These are phyloP conservation scores for Rhinogobius similis DNA, from an alignment of 2,113 vertebrate species.

Conservation along the genomic window DNA sequence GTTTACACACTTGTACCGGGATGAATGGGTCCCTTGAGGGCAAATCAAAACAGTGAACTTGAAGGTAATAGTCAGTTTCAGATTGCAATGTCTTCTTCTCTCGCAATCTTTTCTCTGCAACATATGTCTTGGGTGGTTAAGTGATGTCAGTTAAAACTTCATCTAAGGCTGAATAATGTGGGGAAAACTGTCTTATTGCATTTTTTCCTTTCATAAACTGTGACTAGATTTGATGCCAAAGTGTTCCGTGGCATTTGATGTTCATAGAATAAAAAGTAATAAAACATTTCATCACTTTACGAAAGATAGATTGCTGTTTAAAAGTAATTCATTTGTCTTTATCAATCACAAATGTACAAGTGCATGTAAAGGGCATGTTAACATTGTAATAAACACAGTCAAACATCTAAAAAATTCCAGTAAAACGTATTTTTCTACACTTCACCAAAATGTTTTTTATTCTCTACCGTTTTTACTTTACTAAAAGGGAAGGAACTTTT, in stretches of 20 bases:
- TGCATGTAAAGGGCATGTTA: too few species aligned
- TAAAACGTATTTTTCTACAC: neutral
- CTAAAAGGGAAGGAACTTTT: neutral
- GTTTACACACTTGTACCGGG: conserved; percentile 3
- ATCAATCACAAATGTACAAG: too few species aligned
- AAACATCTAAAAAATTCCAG: neutral
- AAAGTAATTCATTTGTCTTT: too few species aligned
- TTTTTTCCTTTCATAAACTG: neutral
- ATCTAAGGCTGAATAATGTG: neutral
- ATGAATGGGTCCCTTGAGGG: conserved; percentile 6
- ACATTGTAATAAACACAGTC: neutral
- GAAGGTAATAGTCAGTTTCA: neutral
- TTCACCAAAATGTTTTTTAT: neutral
- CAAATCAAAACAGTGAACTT: conserved; percentile 7
- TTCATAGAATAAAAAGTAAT: neutral
- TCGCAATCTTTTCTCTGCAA: neutral
- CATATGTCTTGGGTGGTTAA: neutral
- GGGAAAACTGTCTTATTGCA: neutral
- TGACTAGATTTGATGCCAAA: neutral
- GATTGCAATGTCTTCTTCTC: too few species aligned
- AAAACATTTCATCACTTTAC: neutral
- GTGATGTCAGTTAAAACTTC: neutral
- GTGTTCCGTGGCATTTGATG: neutral
- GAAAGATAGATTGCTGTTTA: neutral
- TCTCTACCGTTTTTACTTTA: neutral